These are phyloP conservation scores for Orchesella flavescens DNA, from an alignment of 2,888 invertebrate species.

Conservation along the genomic window DNA sequence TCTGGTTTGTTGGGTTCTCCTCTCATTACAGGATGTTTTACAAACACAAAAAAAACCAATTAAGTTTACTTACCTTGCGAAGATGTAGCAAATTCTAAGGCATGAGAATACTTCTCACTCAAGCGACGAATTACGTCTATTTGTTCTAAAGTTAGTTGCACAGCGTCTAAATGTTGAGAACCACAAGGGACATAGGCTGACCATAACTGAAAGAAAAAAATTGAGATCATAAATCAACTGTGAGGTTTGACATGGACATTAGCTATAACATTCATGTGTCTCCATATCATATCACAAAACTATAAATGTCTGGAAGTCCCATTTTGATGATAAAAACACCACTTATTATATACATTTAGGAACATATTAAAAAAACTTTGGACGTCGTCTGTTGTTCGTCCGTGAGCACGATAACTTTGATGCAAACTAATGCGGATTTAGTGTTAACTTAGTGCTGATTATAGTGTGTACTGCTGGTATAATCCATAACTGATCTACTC, in stretches of 20 bases:
- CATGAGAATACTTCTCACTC: conserved; percentile 85
- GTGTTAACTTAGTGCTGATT: no score
- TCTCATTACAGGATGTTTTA: no score
- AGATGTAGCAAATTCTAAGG: conserved; percentile 85
- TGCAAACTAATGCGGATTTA: no score
- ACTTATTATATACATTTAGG: not conserved
- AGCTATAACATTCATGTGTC: no score
- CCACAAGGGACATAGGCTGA: conserved; percentile 89
- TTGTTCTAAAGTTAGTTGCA: conserved; percentile 88
- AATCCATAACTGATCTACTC: no score
- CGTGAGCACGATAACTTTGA: no score
- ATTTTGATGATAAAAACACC: not conserved
- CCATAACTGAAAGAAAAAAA: conserved; percentile 81
- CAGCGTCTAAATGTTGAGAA: conserved; percentile 87
- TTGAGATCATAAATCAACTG: conserved; percentile 36
- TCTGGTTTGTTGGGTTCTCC: no score
- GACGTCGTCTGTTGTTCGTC: no score
- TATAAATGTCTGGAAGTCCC: not conserved
- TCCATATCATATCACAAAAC: not conserved
- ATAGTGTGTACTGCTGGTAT: no score
- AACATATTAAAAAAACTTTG: no score
- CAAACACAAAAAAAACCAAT: not conserved
- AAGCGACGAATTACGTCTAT: conserved; percentile 88
- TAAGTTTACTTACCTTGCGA: conserved; percentile 80
- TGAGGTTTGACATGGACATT: conserved; percentile 24